A percentile compares a stretch with the other conserved stretches of the same genome.
Evolutionary conservation across 2,113 vertebrate species (phyloP).

Genomic region (Corythornis madagascariensis): DNA sequence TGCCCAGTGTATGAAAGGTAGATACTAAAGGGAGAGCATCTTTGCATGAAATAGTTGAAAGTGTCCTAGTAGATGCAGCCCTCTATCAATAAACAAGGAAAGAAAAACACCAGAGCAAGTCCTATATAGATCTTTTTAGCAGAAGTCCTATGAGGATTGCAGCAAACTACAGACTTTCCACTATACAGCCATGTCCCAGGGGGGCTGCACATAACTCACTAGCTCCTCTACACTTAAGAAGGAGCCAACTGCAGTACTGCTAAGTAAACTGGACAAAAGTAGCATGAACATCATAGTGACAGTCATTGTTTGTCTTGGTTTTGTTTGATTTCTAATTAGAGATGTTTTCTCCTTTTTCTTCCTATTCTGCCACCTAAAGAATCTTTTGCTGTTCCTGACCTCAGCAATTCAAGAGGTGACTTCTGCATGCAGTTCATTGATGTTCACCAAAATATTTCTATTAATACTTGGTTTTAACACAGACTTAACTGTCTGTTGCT

Average conservation of each 20-base stretch:
- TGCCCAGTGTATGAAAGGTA: neutral
- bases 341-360: constrained; percentile 82
- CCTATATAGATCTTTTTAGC: neutral
- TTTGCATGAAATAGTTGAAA: neutral
- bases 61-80: neutral
- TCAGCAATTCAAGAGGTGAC: constrained; percentile 99
- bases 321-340: constrained; percentile 76
- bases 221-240: neutral
- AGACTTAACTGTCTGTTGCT: constrained; percentile 22
- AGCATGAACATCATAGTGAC: neutral
- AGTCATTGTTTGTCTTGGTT: constrained; percentile 48
- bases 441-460: constrained; percentile 61
- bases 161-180: neutral
- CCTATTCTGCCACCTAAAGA: constrained; percentile 87
- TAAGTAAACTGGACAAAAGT: neutral
- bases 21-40: neutral
- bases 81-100: neutral
- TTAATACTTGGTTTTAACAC: constrained; percentile 32
- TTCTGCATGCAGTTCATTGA: constrained; percentile 81
- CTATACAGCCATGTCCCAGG: neutral
- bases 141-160: neutral
- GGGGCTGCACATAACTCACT: neutral
- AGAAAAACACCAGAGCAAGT: neutral
- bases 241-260: neutral
- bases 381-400: constrained; percentile 97